These are phyloP conservation scores for Oreochromis spilurus DNA, from an alignment of 2,113 vertebrate genomes.

Conservation along the genomic window DNA sequence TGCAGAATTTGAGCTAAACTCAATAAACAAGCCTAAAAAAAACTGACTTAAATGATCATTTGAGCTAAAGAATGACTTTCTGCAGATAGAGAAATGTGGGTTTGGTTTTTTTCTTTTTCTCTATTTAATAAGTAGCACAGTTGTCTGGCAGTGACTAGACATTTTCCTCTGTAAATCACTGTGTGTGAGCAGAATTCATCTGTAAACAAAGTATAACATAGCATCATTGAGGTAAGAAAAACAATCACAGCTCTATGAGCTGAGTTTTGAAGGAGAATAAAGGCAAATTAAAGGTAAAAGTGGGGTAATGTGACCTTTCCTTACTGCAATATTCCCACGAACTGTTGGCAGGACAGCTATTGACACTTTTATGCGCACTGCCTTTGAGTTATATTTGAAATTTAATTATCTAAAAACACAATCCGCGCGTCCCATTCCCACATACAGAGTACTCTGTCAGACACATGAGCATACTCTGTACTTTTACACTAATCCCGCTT, in stretches of 20 bases:
- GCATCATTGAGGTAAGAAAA: background rate
- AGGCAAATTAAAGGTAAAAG: background rate
- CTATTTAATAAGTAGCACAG: background rate
- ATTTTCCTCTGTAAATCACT: background rate
- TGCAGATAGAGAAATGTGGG: background rate
- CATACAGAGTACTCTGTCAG: background rate
- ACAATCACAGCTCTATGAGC: background rate
- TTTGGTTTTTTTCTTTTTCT: background rate
- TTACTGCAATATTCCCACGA: slow-evolving; percentile 20
- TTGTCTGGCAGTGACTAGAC: background rate
- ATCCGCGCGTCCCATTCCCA: slow-evolving; percentile 11
- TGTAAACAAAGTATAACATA: background rate
- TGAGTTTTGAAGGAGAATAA: background rate
- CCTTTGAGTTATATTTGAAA: slow-evolving; percentile 8
- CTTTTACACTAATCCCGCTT: slow-evolving; percentile 34
- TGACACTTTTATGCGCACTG: background rate
- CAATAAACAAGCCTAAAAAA: background rate
- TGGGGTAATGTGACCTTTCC: slow-evolving; percentile 24
- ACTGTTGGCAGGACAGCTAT: slow-evolving; percentile 11
- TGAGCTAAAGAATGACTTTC: background rate
- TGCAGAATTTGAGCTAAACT: background rate
- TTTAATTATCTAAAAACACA: slow-evolving; percentile 29
- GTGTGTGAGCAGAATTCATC: background rate
- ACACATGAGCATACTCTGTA: background rate
- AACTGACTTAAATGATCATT: background rate